Conservation (phyloP, 2,888 invertebrate species). For the Mythimna vitellina region DNA sequence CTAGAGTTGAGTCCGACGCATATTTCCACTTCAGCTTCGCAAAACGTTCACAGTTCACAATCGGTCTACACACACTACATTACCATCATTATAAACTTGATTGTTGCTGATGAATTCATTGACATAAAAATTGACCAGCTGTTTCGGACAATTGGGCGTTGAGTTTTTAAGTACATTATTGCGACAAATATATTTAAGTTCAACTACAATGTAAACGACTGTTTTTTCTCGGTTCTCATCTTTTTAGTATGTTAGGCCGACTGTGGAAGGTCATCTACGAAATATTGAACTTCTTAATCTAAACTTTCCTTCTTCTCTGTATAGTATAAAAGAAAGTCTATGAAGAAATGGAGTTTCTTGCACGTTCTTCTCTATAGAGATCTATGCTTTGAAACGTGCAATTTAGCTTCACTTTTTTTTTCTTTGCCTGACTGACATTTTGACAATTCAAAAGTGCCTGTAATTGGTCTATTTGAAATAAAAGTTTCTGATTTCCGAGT, state of each 20-base stretch:
- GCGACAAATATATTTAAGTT: background rate
- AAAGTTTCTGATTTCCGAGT: no score
- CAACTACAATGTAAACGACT: background rate
- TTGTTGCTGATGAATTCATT: constrained; percentile 77
- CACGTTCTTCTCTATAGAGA: no score
- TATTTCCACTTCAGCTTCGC: constrained; percentile 61
- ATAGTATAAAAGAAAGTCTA: no score
- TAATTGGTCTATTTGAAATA: no score
- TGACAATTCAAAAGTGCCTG: no score
- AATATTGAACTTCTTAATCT: background rate
- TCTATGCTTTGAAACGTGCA: no score
- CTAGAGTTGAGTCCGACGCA: constrained; percentile 66
- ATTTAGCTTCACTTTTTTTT: no score
- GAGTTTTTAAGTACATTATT: background rate
- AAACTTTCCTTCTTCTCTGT: background rate
- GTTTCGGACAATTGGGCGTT: constrained; percentile 63
- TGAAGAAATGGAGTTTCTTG: no score
- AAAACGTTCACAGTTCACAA: constrained; percentile 50
- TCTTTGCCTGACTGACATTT: no score
- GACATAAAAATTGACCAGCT: constrained; percentile 76
- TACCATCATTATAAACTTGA: constrained; percentile 65
- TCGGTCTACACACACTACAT: constrained; percentile 51
- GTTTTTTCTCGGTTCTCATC: background rate
- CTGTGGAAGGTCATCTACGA: background rate
- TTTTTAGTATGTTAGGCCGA: background rate